These are phyloP conservation scores for Ochropleura leucogaster DNA, from an alignment of 2,888 invertebrate species.

Conservation along the genomic window DNA sequence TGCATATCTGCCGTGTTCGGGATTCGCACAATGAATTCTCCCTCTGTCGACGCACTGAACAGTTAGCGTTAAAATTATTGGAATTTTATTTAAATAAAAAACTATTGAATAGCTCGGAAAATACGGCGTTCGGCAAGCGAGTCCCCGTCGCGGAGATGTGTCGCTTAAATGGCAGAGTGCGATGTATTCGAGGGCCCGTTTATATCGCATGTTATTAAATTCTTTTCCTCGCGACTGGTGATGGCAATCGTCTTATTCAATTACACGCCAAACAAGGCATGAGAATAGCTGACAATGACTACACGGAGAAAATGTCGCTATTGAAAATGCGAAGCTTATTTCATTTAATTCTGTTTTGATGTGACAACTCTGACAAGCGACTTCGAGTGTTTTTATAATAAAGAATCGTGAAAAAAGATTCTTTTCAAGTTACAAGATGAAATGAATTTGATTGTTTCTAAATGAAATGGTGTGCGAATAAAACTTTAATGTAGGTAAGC, in stretches of 20 bases:
- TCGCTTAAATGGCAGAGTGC: slow-evolving; percentile 70
- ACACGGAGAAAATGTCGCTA: slow-evolving; percentile 79
- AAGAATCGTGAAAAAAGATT: slow-evolving; percentile 51
- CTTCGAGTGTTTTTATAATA: slow-evolving; percentile 68
- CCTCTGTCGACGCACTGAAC: slow-evolving; percentile 75
- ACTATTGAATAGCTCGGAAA: slow-evolving; percentile 71
- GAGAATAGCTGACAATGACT: slow-evolving; percentile 86
- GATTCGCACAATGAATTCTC: slow-evolving; percentile 74
- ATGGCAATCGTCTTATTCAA: slow-evolving; percentile 88
- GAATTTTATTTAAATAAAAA: slow-evolving; percentile 83
- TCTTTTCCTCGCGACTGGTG: slow-evolving; percentile 83
- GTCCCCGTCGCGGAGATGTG: slow-evolving; percentile 56
- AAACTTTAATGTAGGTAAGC: slow-evolving; percentile 42
- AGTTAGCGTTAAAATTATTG: slow-evolving; percentile 80
- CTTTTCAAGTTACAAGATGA: slow-evolving; percentile 37
- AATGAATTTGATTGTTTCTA: slow-evolving; percentile 47
- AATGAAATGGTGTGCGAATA: slow-evolving; percentile 43
- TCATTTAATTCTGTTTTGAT: slow-evolving; percentile 78
- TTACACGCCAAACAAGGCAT: slow-evolving; percentile 86
- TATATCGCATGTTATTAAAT: slow-evolving; percentile 87
- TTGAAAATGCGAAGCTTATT: slow-evolving; percentile 84
- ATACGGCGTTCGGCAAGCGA: slow-evolving; percentile 58
- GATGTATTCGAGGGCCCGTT: slow-evolving; percentile 75
- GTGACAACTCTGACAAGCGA: slow-evolving; percentile 69
- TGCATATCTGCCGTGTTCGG: slow-evolving; percentile 50